Evolutionary conservation across 2,113 vertebrate genomes (phyloP), one percentile per base, ranked within the genome.

Genomic region (Henicopernis longicauda): DNA sequence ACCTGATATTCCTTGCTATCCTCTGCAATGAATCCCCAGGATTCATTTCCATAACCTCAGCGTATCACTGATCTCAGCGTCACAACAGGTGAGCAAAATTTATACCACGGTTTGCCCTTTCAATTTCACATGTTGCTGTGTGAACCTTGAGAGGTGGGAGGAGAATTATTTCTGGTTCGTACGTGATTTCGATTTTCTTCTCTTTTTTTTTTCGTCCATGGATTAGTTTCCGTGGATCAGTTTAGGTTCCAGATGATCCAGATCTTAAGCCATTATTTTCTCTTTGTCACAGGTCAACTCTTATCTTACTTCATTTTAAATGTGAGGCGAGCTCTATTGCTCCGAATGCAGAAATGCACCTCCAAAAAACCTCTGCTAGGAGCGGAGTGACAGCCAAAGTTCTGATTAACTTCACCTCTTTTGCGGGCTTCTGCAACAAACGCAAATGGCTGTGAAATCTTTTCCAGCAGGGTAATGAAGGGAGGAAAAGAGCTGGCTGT

Each of bases 351-450:
- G 49, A 95, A 87, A 91, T 0, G 1, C n/a, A 85, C 74, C 54
- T 94, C 83, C 31, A 89, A 77, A 70, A 86, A 63, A 15, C 23
- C 45, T 54, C 70, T 82, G 61, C 66, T 85, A 91, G 82, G 45
- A 97, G 36, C 4, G 5, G 77, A 94, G 62, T 5, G 32, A 77
- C 74, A 95, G 95, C 89, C 96, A 96, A 96, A 93, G 71, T 94
- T 91, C 65, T 95, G 96, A 97, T 97, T 96, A 97, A 96, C 92
- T 93, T 95, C 96, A 90, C n/a, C 18, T 96, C 95, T 94, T 97
- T 69, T 3, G 9, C 2, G 1, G 74, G 95, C 87, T 96, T 95
- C 89, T 88, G 79, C 74, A 80, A 89, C 31, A 44, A 97, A 93
- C 8, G 83, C 44, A 90, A 97, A 96, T 0, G 92, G 92, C 97